These are phyloP conservation scores for Amiota communis DNA, from an alignment of 2,888 invertebrate species.

Conservation along the genomic window DNA sequence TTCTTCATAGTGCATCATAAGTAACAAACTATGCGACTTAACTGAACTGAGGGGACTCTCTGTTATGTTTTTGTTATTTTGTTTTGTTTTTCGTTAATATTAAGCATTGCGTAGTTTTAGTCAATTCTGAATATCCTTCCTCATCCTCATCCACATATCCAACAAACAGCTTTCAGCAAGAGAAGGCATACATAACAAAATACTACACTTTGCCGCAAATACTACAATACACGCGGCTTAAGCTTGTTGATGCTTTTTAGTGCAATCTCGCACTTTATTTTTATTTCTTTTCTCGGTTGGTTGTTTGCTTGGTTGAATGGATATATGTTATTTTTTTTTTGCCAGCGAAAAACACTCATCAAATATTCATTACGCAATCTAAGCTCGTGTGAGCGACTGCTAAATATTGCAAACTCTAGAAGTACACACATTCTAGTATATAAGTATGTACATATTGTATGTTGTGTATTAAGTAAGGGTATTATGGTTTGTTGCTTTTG, in stretches of 20 bases:
- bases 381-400: conserved; percentile 73
- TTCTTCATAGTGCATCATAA: no score
- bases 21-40: no score
- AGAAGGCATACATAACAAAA: no score
- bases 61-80: no score
- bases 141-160: no score
- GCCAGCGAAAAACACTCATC: conserved; percentile 60
- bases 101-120: conserved; percentile 7
- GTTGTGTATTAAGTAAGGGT: no score
- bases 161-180: no score
- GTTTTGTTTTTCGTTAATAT: neutral
- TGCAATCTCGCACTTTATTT: conserved; percentile 31
- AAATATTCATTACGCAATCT: conserved; percentile 74
- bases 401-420: conserved; percentile 67
- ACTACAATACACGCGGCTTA: conserved; percentile 42
- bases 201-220: neutral
- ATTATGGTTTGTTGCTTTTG: no score
- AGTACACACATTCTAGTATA: no score
- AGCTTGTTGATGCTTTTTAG: conserved; percentile 44
- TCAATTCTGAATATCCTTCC: neutral
- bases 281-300: conserved; percentile 30
- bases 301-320: conserved; percentile 15
- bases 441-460: no score
- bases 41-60: no score
- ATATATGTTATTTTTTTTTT: neutral